A percentile compares a stretch with the other conserved stretches of the same genome.
These are phyloP conservation scores for Hozukius guyotensis DNA, from an alignment of 2,797 vertebrate genomes.

Conservation along the genomic window DNA sequence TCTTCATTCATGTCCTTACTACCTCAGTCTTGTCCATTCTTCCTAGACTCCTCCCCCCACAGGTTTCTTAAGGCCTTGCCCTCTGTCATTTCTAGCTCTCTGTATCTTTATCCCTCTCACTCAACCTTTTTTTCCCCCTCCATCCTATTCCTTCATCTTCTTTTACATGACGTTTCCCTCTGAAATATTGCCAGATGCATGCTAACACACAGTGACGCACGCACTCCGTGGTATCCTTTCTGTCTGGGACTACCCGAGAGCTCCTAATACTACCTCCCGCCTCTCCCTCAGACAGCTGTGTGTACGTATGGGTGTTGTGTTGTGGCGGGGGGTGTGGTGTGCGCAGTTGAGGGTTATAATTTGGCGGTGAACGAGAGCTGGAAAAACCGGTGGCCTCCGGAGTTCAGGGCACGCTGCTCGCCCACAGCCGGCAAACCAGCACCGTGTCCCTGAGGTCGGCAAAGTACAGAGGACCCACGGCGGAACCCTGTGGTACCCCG, in stretches of 20 bases:
- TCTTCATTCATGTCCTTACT: background rate
- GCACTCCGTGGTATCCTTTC: conserved; percentile 28
- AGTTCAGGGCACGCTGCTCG: conserved; percentile 63
- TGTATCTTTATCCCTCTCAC: conserved; percentile 1
- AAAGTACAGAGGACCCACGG: conserved; percentile 65
- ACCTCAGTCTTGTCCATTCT: conserved; percentile 5
- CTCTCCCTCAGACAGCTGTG: conserved; percentile 74
- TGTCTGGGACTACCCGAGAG: conserved; percentile 57
- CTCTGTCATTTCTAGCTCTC: background rate
- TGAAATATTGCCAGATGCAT: conserved; percentile 58
- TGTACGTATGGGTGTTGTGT: conserved; percentile 67
- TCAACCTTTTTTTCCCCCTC: background rate
- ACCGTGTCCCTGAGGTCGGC: conserved; percentile 59
- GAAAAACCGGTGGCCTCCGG: conserved; percentile 62
- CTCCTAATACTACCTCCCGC: conserved; percentile 57
- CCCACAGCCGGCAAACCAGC: conserved; percentile 70
- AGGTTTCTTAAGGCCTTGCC: background rate
- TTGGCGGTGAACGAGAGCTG: conserved; percentile 62
- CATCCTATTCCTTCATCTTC: conserved; percentile 14
- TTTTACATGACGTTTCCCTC: conserved; percentile 47
- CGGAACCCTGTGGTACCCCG: conserved; percentile 63
- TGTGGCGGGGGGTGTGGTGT: conserved; percentile 58
- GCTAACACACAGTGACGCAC: conserved; percentile 62
- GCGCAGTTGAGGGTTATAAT: conserved; percentile 61
- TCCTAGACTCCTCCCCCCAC: background rate